Percentiles rank a stretch among this genome's conserved stretches.
Evolutionary conservation across 2,113 vertebrate genomes (phyloP).

Genomic region (Pica pica): DNA sequence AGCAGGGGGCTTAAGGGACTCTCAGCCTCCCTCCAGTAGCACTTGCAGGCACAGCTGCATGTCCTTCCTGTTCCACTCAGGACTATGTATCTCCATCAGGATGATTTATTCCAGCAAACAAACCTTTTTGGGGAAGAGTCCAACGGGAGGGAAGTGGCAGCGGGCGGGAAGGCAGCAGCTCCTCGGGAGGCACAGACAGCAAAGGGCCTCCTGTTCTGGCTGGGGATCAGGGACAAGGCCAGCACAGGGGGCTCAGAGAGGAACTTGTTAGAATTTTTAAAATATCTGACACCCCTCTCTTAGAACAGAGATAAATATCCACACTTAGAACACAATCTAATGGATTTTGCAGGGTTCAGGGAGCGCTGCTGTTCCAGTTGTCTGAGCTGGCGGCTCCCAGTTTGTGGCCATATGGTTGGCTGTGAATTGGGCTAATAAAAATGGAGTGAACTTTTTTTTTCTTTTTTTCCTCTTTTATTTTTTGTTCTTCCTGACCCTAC

Average conservation of each 20-base stretch:
- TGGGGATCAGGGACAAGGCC: background rate
- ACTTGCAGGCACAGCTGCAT: background rate
- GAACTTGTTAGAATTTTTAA: conserved; percentile 6
- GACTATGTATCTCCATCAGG: background rate
- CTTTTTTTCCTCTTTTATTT: background rate
- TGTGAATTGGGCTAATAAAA: conserved; percentile 60
- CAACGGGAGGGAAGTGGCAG: background rate
- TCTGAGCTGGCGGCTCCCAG: conserved; percentile 31
- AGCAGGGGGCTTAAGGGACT: background rate
- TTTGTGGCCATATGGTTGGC: conserved; percentile 59
- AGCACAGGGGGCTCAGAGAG: background rate
- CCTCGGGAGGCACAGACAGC: accelerated
- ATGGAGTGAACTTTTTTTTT: background rate
- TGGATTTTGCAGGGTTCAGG: conserved; percentile 50
- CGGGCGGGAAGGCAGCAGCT: background rate
- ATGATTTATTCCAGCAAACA: background rate
- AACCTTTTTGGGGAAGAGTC: background rate
- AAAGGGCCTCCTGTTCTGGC: background rate
- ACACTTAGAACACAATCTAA: background rate
- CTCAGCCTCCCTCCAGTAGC: background rate
- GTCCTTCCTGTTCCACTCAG: background rate
- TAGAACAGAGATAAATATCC: background rate
- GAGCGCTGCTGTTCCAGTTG: conserved; percentile 5
- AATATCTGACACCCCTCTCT: background rate
- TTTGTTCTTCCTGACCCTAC: conserved; percentile 40